Base-by-base conservation (phyloP, 2,113 vertebrate species). In the Chauna torquata region DNA sequence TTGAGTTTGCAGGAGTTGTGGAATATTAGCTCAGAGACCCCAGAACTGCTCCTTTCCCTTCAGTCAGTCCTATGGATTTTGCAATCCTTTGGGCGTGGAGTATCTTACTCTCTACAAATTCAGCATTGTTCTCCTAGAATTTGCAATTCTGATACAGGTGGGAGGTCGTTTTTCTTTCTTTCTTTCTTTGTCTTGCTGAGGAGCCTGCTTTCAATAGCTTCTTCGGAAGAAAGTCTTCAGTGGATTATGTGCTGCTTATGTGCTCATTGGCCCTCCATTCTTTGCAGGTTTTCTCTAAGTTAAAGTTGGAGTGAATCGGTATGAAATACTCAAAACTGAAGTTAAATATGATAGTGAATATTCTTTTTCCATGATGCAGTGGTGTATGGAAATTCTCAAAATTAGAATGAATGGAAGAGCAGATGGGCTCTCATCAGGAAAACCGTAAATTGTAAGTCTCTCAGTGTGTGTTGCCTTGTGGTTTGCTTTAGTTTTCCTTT, bases 401-500 rank as follows among this genome's bases (percentile, higher is more conserved):
- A 72, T 79, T 14, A 38, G 45, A 70, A 72, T 50, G 58, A 77
- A 40, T 82, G 52, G 61, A 87, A 93, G 34, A 90, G 30, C 62
- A 72, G 61, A 94, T 86, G 68, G 64, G 19, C 38, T 90, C 76
- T 71, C 72, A 64, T 80, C 44, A 78, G 55, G 47, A 86, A 90
- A 94, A 70, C 78, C 38, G 18, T 72, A 59, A 83, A 90, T 81
- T 74, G 16, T 69, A 55, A 79, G 52, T 79, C 44, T 95, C 59
- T 54, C 52, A 24, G 27, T 84, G 65, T 74, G 32, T 64, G 12
- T 80, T 78, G 54, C 74, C 44, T 95, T 80, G 49, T 79, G 86
- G n/a, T 75, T 95, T 95, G 62, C 65, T 92, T 93, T 57, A 66
- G 40, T 64, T 83, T 96, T 92, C 68, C 81, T 90, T 89, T 70